Conservation (phyloP, 2,888 invertebrate species). For the Netelia virgata region DNA sequence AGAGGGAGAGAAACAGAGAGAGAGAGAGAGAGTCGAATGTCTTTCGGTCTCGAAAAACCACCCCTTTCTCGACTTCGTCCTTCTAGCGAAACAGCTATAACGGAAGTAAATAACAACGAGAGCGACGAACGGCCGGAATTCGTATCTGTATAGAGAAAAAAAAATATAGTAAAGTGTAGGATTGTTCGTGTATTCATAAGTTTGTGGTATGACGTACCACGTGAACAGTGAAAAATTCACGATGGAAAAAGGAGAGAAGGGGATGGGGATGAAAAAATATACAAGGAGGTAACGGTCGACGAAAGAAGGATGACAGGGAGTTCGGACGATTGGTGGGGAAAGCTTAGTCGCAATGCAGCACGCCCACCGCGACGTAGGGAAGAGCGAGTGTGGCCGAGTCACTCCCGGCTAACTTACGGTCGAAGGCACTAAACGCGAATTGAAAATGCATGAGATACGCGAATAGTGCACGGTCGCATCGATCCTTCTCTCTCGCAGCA, state of each 20-base stretch:
- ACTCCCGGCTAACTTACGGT: slow-evolving; percentile 67
- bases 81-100: not conserved
- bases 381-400: slow-evolving; percentile 23
- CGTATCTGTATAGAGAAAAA: slow-evolving; percentile 11
- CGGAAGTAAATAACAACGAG: slow-evolving; percentile 39
- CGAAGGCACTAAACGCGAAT: slow-evolving; percentile 70
- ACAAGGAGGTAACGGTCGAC: not conserved
- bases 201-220: slow-evolving; percentile 34
- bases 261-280: slow-evolving; percentile 20
- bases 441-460: slow-evolving; percentile 73
- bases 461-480: slow-evolving; percentile 64
- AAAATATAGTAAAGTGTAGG: not conserved
- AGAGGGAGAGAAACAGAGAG: too few species aligned
- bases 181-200: not conserved
- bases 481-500: slow-evolving; percentile 54
- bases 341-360: slow-evolving; percentile 70
- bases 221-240: slow-evolving; percentile 35
- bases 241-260: slow-evolving; percentile 3
- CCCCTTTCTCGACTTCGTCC: not conserved
- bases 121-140: slow-evolving; percentile 6
- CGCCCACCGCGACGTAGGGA: slow-evolving; percentile 36
- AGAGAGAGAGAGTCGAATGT: not conserved
- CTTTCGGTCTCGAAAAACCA: slow-evolving; percentile 18
- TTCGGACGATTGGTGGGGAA: slow-evolving; percentile 52
- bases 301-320: not conserved